phyloP scores from a whole-genome alignment of 2,888 invertebrate genomes.

The Epicampocera succincta region DNA sequence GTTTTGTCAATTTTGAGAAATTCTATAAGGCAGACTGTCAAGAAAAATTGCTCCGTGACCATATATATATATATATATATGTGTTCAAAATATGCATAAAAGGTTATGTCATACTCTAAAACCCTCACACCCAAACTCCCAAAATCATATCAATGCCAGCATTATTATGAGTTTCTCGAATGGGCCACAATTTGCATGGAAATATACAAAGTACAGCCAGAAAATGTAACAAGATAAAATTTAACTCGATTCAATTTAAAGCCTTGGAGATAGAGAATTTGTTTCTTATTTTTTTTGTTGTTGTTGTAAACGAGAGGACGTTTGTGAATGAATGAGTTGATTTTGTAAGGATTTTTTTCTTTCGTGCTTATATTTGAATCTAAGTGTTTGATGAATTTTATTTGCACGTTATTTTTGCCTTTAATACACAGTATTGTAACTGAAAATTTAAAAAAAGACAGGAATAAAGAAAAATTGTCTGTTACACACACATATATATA shows the following conservation, averaged over 20 bases:
- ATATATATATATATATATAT: no score
- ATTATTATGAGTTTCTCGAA: slow-evolving; percentile 50
- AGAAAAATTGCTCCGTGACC: no score
- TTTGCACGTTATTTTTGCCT: background rate
- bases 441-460: background rate
- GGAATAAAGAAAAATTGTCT: slow-evolving; percentile 23
- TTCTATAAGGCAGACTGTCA: no score
- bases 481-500: no score
- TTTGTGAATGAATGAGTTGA: slow-evolving; percentile 12
- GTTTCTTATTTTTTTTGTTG: background rate
- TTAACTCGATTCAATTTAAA: slow-evolving; percentile 24
- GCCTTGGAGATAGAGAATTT: slow-evolving; percentile 2
- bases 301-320: background rate
- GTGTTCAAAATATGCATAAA: no score
- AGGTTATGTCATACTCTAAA: no score
- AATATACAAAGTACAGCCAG: background rate
- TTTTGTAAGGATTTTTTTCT: background rate
- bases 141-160: slow-evolving; percentile 35
- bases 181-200: slow-evolving; percentile 48
- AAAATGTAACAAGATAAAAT: slow-evolving; percentile 9
- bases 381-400: slow-evolving; percentile 1
- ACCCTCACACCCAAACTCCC: slow-evolving; percentile 33
- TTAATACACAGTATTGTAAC: background rate
- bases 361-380: slow-evolving; percentile 8
- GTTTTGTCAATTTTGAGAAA: no score